phyloP scores from a whole-genome alignment of 2,888 invertebrate species.

The Drosophila mimetica region DNA sequence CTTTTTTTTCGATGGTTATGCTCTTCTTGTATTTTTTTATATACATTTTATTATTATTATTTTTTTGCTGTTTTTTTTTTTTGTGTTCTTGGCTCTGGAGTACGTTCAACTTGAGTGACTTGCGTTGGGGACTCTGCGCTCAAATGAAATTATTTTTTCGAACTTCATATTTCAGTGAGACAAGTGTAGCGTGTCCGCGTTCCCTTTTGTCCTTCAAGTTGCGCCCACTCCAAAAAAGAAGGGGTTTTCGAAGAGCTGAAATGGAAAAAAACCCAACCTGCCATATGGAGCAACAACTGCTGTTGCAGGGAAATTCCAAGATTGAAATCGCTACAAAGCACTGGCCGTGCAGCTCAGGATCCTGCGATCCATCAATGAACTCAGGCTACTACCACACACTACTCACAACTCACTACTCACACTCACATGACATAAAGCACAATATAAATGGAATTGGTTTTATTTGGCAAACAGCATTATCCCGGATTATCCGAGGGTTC shows the following conservation, averaged over 20 bases:
- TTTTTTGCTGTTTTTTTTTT: conserved; percentile 3
- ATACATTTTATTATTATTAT: conserved; percentile 16
- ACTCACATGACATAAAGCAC: conserved; percentile 68
- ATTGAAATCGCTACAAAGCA: conserved; percentile 17
- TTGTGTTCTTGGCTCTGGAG: conserved; percentile 49
- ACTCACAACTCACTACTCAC: too few relatives aligned
- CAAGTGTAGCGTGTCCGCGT: conserved; percentile 71
- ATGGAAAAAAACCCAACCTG: conserved; percentile 37
- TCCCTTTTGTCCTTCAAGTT: conserved; percentile 40
- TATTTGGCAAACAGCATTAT: conserved; percentile 82
- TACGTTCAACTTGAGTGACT: conserved; percentile 77
- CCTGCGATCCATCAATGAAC: conserved; percentile 8
- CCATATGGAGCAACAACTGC: conserved; percentile 28
- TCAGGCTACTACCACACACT: too few relatives aligned
- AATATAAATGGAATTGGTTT: conserved; percentile 75
- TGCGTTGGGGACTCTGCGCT: conserved; percentile 69
- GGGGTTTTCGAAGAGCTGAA: neutral
- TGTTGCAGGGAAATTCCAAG: conserved; percentile 10
- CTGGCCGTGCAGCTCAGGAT: neutral
- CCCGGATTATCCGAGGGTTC: conserved; percentile 82
- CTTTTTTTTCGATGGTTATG: conserved; percentile 14
- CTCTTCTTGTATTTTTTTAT: conserved; percentile 1
- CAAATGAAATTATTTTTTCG: conserved; percentile 77
- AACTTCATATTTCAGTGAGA: conserved; percentile 78
- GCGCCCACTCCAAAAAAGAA: neutral